Percentiles rank a stretch among this genome's conserved stretches.
Evolutionary conservation across 2,797 vertebrate species (phyloP).

Genomic region (Amblyopsis hoosieri): DNA sequence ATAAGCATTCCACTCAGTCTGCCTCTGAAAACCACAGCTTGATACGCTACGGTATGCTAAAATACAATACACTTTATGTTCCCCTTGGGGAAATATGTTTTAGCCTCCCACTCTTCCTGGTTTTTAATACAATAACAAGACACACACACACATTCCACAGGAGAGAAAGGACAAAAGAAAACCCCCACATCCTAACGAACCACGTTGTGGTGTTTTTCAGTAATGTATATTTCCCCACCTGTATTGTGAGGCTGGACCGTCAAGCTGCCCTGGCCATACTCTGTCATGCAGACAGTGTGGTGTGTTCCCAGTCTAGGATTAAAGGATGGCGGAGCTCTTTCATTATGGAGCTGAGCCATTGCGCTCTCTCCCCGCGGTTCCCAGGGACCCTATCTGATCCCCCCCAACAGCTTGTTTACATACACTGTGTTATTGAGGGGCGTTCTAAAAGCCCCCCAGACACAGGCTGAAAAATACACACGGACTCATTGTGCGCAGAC

Average conservation of each 20-base stretch:
- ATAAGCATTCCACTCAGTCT: too few species aligned
- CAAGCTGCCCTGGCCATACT: constrained; percentile 11
- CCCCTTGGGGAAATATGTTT: too few species aligned
- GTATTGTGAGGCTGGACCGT: background rate
- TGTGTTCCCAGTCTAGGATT: constrained; percentile 17
- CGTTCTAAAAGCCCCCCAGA: constrained; percentile 62
- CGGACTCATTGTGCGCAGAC: constrained; percentile 12
- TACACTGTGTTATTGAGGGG: constrained; percentile 49
- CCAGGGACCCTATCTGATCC: constrained; percentile 57
- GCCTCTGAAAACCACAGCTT: too few species aligned
- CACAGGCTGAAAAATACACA: constrained; percentile 18
- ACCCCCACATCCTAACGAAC: too few species aligned
- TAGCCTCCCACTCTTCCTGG: too few species aligned
- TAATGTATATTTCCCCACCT: background rate
- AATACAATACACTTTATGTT: too few species aligned
- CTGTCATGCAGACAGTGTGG: constrained; percentile 35
- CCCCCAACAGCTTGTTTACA: constrained; percentile 64
- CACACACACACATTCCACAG: too few species aligned
- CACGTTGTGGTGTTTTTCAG: too few species aligned
- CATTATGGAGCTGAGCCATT: constrained; percentile 39
- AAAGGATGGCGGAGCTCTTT: constrained; percentile 47
- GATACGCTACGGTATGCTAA: too few species aligned
- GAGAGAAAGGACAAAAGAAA: background rate
- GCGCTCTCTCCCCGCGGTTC: constrained; percentile 36
- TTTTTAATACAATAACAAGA: too few species aligned